phyloP scores from a whole-genome alignment of 1,140 invertebrate genomes.

The Lasioglossum baleicum region DNA sequence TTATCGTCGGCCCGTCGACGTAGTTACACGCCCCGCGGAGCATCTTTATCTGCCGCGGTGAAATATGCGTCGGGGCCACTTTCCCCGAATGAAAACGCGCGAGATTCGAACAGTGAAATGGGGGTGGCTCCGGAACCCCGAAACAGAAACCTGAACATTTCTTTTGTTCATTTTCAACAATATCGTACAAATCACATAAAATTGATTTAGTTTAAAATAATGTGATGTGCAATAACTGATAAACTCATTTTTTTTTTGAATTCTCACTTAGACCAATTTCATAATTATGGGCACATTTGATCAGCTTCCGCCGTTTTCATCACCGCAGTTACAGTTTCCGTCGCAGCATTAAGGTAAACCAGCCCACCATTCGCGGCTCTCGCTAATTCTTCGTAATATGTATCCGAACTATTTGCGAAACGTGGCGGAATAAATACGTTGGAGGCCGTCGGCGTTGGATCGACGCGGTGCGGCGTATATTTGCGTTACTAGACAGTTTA shows the following conservation, averaged over 20 bases:
- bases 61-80: neutral
- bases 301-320: too few species aligned
- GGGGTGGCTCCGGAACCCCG: neutral
- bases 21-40: conserved; percentile 4
- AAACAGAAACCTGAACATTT: neutral
- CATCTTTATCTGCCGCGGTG: neutral
- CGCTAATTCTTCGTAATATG: neutral
- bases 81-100: neutral
- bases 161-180: too few species aligned
- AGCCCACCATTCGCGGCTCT: neutral
- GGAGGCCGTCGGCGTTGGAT: neutral
- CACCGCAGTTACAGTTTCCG: too few species aligned
- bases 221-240: too few species aligned
- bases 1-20: conserved; percentile 21
- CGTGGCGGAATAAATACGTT: neutral
- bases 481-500: conserved; percentile 29
- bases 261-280: too few species aligned
- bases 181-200: too few species aligned
- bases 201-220: too few species aligned
- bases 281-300: too few species aligned
- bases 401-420: neutral
- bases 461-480: neutral
- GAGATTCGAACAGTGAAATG: neutral
- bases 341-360: too few species aligned
- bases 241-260: too few species aligned